phyloP scores from a whole-genome alignment of 2,888 invertebrate species.

The Oasisia sp. region DNA sequence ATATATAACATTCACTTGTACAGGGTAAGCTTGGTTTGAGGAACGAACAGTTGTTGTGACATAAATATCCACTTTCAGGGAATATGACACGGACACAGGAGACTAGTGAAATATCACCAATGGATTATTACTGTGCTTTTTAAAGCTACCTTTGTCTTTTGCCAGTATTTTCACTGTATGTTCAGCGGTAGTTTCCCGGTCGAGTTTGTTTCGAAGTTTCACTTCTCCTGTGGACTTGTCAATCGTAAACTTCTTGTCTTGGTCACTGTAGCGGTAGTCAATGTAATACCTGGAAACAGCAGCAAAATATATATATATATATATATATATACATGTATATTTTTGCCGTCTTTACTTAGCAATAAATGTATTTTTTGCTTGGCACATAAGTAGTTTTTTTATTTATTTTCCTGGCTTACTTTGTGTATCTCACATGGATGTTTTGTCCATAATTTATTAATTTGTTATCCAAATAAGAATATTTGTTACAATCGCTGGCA shows the following conservation, averaged over 20 bases:
- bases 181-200: slow-evolving; percentile 49
- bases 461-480: neutral
- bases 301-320: neutral
- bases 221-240: slow-evolving; percentile 36
- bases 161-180: slow-evolving; percentile 57
- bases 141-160: slow-evolving; percentile 57
- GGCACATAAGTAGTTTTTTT: neutral
- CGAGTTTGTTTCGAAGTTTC: slow-evolving; percentile 44
- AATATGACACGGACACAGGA: no score
- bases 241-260: slow-evolving; percentile 36
- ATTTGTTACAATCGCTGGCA: neutral
- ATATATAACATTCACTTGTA: no score
- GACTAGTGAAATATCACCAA: no score
- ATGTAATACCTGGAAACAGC: slow-evolving; percentile 39
- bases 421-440: neutral
- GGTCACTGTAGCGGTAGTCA: slow-evolving; percentile 42
- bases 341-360: neutral
- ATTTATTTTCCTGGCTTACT: neutral
- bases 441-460: neutral
- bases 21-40: no score
- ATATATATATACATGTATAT: neutral
- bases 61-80: no score
- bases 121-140: neutral
- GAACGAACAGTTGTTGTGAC: no score
- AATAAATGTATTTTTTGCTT: neutral